These are phyloP conservation scores for Drosophila yakuba DNA, from an alignment of 1,140 invertebrate species.

Conservation along the genomic window DNA sequence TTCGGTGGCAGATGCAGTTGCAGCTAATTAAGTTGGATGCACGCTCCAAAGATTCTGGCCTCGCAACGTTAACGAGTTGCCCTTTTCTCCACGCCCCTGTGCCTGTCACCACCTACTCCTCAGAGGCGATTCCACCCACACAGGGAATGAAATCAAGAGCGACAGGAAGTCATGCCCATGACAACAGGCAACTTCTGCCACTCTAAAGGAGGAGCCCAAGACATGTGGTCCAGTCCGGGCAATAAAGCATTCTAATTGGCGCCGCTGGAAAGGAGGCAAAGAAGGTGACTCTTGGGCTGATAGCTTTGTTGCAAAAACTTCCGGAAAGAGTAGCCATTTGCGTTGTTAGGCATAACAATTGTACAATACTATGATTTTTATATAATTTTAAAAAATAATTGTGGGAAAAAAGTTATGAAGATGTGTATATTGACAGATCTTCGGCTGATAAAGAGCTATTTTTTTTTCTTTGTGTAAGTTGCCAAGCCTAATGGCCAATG, in stretches of 20 bases:
- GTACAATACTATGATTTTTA: neutral
- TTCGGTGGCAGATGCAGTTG: conserved; percentile 7
- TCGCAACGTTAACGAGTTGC: conserved; percentile 19
- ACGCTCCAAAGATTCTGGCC: conserved; percentile 43
- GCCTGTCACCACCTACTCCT: neutral
- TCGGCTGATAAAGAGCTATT: neutral
- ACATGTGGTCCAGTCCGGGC: conserved; percentile 35
- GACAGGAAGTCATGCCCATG: conserved; percentile 62
- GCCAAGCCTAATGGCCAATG: conserved; percentile 56
- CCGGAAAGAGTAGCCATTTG: conserved; percentile 13
- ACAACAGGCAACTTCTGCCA: conserved; percentile 15
- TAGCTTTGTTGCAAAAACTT: conserved; percentile 11
- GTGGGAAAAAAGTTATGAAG: neutral
- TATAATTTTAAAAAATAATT: no score
- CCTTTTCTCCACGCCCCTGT: neutral
- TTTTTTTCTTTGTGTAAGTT: conserved; percentile 29
- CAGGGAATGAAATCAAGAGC: conserved; percentile 64
- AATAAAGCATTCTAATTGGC: conserved; percentile 74
- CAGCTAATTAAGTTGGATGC: conserved; percentile 71
- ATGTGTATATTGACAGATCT: neutral
- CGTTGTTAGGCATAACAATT: neutral
- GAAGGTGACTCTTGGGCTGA: conserved; percentile 4
- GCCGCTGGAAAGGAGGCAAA: conserved; percentile 4
- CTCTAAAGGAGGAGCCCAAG: neutral
- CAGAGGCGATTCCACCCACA: conserved; percentile 27